Base-by-base conservation (phyloP, 2,113 vertebrate genomes). In the Callipepla squamata region DNA sequence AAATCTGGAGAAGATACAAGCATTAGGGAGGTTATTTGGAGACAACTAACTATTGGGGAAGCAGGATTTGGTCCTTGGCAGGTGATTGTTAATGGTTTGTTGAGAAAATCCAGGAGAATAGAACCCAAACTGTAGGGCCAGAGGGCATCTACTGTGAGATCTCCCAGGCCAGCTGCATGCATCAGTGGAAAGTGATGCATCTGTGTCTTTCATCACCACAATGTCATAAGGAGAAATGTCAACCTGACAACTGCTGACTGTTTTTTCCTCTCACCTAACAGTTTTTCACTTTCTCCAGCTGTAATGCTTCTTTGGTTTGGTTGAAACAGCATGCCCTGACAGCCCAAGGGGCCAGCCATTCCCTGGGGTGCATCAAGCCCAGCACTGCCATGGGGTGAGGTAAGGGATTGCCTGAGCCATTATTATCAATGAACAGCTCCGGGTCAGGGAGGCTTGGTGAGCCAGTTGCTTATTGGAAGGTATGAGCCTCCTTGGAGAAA, bases 401-500 rank as follows among this genome's bases (percentile, higher is more conserved):
- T 30, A 32, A 57, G 18, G 55, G 30, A 18, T 57, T n/a, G 55
- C 51, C 51, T 53, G 50, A 79, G 42, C 26, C n/a, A 85, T 82
- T 77, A 80, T 26, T 23, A 45, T 79, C 36, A 19, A 4, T 17
- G 8, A 53, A 26, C 23, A 61, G 2, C 42, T 86, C 28, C 57
- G 57, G 65, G 22, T 53, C 44, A 2, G 1, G 40, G 69, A 40
- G 8, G 7, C 30, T 61, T 1, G 0, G 25, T 55, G 22, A 42
- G 44, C 40, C 40, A 17, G 18, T 58, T 34, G 6, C 50, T 62
- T 87, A 2, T 14, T 25, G 4, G 15, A 34, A 3, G 7, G 7
- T 81, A 26, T 34, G 58, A 89, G 25, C 32, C 25, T 94, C n/a
- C 69, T 92, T 25, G 50, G 50, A 59, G 72, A 55, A 58, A 26